A percentile compares a stretch with the other conserved stretches of the same genome.
Conservation (phyloP, 2,888 invertebrate genomes). For the Epirrhoe tristata region DNA sequence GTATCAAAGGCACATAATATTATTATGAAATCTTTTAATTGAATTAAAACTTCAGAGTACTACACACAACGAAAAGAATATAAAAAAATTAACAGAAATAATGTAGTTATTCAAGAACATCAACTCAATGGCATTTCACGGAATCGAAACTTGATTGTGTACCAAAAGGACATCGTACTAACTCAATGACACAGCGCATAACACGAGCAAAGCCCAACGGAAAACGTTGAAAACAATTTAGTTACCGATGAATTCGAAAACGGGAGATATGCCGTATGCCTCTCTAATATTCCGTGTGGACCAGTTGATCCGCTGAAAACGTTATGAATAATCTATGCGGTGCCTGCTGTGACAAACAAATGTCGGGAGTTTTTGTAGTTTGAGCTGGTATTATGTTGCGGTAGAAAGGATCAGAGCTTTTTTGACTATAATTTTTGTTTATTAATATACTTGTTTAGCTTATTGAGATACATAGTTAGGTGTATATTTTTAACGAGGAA, state of each 20-base stretch:
- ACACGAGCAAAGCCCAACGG: conserved; percentile 44
- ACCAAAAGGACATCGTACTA: conserved; percentile 26
- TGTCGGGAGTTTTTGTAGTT: conserved; percentile 21
- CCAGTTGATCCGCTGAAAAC: conserved; percentile 74
- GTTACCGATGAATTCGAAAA: conserved; percentile 77
- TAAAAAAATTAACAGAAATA: not conserved
- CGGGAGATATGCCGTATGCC: conserved; percentile 59
- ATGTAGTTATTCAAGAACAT: not conserved
- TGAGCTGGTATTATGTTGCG: conserved; percentile 9
- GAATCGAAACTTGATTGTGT: conserved; percentile 12
- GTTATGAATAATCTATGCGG: conserved; percentile 77
- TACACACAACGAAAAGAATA: no score
- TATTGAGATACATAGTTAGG: no score
- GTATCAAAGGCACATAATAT: no score
- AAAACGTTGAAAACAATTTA: conserved; percentile 73
- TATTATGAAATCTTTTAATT: not conserved
- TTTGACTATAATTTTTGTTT: not conserved
- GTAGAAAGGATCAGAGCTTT: not conserved
- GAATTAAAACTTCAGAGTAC: no score
- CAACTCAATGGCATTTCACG: not conserved
- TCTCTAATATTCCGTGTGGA: conserved; percentile 83
- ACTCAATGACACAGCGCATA: conserved; percentile 44
- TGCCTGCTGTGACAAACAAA: conserved; percentile 25
- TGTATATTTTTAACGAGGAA: no score
- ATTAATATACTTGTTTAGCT: not conserved